These are phyloP conservation scores for Drepana falcataria DNA, from an alignment of 2,888 invertebrate species.

Conservation along the genomic window DNA sequence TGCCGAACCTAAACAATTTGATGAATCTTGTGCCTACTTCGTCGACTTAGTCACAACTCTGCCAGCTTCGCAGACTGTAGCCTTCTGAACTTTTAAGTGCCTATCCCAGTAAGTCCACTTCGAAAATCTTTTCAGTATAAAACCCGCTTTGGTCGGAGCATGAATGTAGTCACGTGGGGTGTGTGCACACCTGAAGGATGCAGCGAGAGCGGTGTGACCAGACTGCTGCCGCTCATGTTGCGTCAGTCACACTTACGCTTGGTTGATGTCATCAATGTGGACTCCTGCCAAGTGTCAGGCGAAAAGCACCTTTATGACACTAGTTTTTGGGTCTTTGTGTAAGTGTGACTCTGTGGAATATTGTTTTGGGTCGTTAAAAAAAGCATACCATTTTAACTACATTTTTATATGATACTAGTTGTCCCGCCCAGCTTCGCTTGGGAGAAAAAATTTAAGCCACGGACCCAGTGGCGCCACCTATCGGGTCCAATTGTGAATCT, in stretches of 20 bases:
- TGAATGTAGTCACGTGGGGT: constrained; percentile 30
- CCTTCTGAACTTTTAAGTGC: too few relatives aligned
- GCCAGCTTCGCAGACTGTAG: too few relatives aligned
- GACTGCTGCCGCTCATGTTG: constrained; percentile 24
- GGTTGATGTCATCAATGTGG: constrained; percentile 12
- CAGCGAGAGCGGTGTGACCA: constrained; percentile 20
- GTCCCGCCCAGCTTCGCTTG: too few relatives aligned
- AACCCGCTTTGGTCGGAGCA: constrained; percentile 14
- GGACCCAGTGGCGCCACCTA: too few relatives aligned
- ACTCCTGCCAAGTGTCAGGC: constrained; percentile 22
- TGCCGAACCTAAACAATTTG: neutral
- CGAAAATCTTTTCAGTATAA: neutral
- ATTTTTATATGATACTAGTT: too few relatives aligned
- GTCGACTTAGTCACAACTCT: too few relatives aligned
- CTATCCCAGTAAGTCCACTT: too few relatives aligned
- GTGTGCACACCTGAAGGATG: constrained; percentile 35
- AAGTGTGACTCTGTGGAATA: constrained; percentile 9
- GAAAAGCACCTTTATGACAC: constrained; percentile 6
- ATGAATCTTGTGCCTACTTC: too few relatives aligned
- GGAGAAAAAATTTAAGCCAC: too few relatives aligned
- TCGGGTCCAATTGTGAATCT: too few relatives aligned
- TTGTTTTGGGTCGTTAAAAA: too few relatives aligned
- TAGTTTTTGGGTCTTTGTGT: constrained; percentile 25
- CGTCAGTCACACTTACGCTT: constrained; percentile 20
- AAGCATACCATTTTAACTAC: too few relatives aligned